These are phyloP conservation scores for Craseonycteris thonglongyai DNA, from an alignment of 2,113 vertebrate species.

Conservation along the genomic window DNA sequence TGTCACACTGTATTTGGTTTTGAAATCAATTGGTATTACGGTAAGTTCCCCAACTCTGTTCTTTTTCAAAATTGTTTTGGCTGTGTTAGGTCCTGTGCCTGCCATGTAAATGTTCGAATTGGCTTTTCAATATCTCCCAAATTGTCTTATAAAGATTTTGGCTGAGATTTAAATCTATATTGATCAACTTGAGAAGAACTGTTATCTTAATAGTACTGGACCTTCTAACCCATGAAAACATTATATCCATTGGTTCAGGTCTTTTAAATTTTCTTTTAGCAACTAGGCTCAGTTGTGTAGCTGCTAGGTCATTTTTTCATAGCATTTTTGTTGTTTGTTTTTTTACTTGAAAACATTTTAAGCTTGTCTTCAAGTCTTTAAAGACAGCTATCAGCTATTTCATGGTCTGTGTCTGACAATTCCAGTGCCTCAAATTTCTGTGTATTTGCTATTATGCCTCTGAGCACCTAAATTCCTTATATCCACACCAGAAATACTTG, in stretches of 20 bases:
- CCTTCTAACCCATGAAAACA: neutral
- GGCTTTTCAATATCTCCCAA: neutral
- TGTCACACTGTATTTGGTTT: neutral
- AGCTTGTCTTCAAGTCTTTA: neutral
- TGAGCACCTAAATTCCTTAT: neutral
- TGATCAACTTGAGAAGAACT: neutral
- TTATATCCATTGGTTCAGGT: neutral
- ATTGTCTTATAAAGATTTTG: neutral
- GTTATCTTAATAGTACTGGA: neutral
- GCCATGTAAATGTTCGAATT: neutral
- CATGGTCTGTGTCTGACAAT: neutral
- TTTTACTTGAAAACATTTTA: neutral
- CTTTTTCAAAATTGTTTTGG: neutral
- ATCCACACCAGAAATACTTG: neutral
- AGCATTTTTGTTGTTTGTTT: neutral
- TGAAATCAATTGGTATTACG: neutral
- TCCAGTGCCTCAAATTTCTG: neutral
- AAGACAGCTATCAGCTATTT: neutral
- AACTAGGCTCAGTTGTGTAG: neutral
- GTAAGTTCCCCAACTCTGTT: neutral
- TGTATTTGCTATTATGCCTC: neutral
- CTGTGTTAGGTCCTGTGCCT: neutral
- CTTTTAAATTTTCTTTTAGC: neutral
- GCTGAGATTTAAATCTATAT: neutral
- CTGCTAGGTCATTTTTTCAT: neutral